phyloP scores from a whole-genome alignment of 1,140 invertebrate species.

The Caenorhabditis brenneri region DNA sequence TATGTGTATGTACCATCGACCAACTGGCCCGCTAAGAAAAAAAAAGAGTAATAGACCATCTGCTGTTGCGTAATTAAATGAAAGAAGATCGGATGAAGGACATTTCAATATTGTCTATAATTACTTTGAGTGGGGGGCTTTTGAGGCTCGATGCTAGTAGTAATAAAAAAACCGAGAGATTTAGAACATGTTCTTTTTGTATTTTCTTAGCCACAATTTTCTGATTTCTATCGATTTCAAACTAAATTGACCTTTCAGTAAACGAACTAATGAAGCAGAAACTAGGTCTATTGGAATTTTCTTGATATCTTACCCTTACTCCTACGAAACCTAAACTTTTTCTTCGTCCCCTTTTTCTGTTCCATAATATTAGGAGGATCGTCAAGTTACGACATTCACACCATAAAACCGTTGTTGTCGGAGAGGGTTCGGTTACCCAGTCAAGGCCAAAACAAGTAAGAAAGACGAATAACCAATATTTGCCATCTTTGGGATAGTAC shows the following conservation, averaged over 20 bases:
- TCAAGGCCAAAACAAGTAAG: conserved; percentile 38
- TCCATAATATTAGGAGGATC: neutral
- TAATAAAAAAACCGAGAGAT: no score
- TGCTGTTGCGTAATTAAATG: conserved; percentile 15
- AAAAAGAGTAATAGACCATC: neutral
- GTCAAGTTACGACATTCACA: conserved; percentile 6
- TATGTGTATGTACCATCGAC: no score
- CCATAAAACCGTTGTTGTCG: conserved; percentile 8
- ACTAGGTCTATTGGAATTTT: neutral
- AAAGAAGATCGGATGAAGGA: neutral
- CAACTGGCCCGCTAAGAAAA: neutral
- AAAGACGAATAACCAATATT: conserved; percentile 19
- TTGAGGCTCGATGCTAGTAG: no score
- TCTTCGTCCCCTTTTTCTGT: neutral
- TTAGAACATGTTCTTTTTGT: neutral
- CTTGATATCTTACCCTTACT: neutral
- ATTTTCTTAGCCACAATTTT: neutral
- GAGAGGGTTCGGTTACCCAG: conserved; percentile 33
- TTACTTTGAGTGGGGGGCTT: neutral
- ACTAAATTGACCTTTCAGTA: conserved; percentile 13
- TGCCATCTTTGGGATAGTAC: conserved; percentile 18
- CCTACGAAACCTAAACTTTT: neutral
- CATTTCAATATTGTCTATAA: neutral
- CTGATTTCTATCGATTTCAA: neutral
- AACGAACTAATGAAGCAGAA: conserved; percentile 17